Base-by-base conservation (phyloP, 2,797 vertebrate genomes). In the Eutrigla gurnardus region DNA sequence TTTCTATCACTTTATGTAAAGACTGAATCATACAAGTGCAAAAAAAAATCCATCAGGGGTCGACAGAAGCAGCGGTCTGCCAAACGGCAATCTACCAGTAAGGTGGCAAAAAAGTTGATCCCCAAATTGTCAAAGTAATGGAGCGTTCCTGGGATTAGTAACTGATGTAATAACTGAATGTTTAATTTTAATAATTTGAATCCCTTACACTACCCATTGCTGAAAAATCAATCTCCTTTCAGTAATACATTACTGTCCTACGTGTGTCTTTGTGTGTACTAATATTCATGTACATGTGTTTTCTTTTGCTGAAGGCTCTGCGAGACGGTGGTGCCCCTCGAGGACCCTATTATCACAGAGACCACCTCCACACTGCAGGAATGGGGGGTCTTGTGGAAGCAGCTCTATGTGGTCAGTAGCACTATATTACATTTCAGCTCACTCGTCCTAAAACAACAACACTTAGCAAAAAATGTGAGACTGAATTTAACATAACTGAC, bases 341-440 rank as follows among this genome's bases (percentile, higher is more conserved):
- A 99, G 95, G 98, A 99, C 91, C 96, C 96, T 64, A 96, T 99
- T 46, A 96, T 99, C 89, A 98, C 97, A 65, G 98, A 99, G 93
- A 97, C 97, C 90, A 99, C 98, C 85, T 95, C 96, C 37, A 98
- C 97, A 0, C 94, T 99, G 75, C 97, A 99, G 92, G 98, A 99
- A 95, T 99, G 98, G 98, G 95, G 97, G 3, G 92, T 97, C 70
- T 90, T 99, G 69, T 99, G 98, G 98, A 99, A 99, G 86, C 97
- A 99, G 91, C 96, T 99, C 10, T 99, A 98, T 90, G 98, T 99
- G 96, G 98, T 99, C 91, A 96, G 98, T 95, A 36, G n/a, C 68
- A 47, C 15, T 35, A 14, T 42, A 52, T 66, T 55, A 54, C 47
- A 65, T 18, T 14, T 33, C 70, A 71, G 78, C 18, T 63, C 65